Evolutionary conservation across 2,113 vertebrate species (phyloP), one percentile per base, ranked within the genome.

Genomic region (Cygnus atratus): DNA sequence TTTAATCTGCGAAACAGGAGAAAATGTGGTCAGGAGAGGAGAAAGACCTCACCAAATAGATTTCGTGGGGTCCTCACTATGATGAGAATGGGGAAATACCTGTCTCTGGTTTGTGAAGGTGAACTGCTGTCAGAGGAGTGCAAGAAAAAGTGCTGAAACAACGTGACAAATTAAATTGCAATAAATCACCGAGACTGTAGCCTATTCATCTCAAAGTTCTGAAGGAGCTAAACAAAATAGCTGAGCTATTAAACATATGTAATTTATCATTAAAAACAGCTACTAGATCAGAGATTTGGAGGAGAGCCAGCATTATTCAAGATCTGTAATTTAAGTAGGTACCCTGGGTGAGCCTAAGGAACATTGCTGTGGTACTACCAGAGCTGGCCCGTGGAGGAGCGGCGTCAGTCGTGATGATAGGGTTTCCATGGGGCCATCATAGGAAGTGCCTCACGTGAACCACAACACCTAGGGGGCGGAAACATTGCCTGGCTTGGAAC

Each of bases 141-240:
- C 82, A 97, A 94, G 96, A 96, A 96, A 95, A 96, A 93, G 90
- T 96, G 96, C 92, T 96, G 96, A 96, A 96, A 95, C 95, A 95
- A 95, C 96, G 92, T 96, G 96, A 97, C 96, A 96, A 97, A 98
- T 98, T 98, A 97, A 97, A 98, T 97, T 97, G 97, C 93, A 96
- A 97, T 97, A 97, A 98, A 97, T 98, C 98, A 97, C 74, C 88
- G 76, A 89, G 97, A 96, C 96, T 98, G 97, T 97, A 97, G 94
- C 96, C 97, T 92, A 93, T 96, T 95, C 93, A 96, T 97, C 96
- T 96, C 95, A 97, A 92, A 98, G 96, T 98, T 98, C 96, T 89
- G 77, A 96, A 96, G 94, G 96, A 98, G 96, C 88, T 97, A 96
- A 97, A 98, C 96, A 97, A 97, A 96, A 97, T 96, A 98, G 95